Conservation (phyloP, 1,140 invertebrate species). For the Bombus ignitus region DNA sequence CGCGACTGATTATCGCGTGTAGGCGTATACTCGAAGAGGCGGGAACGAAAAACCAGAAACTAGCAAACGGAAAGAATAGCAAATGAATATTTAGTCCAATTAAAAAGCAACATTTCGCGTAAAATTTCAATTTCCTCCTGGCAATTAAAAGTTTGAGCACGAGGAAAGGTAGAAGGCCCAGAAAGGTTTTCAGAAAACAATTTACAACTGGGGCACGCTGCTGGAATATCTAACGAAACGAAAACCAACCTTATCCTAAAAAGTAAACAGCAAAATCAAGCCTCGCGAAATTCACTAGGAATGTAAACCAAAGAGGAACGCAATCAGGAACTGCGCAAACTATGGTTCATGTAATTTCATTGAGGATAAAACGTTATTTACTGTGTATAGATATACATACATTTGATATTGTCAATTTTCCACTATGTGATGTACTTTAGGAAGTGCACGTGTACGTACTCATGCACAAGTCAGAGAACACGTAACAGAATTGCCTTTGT, state of each 20-base stretch:
- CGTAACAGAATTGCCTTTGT: too few species aligned
- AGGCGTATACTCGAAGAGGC: too few species aligned
- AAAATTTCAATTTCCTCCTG: background rate
- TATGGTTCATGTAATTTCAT: too few species aligned
- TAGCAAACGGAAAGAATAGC: background rate
- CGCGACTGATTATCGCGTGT: background rate
- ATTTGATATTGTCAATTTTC: too few species aligned
- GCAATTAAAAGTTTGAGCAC: constrained; percentile 27
- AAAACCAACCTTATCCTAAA: background rate
- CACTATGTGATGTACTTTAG: too few species aligned
- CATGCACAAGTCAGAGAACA: too few species aligned
- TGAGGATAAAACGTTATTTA: too few species aligned
- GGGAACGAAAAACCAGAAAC: too few species aligned
- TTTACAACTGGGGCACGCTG: constrained; percentile 7
- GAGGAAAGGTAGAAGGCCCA: too few species aligned
- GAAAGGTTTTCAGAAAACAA: constrained; percentile 18
- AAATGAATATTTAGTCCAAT: constrained; percentile 4
- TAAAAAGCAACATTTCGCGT: background rate
- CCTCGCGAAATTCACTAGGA: background rate
- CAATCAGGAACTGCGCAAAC: too few species aligned
- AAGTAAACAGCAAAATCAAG: constrained; percentile 10
- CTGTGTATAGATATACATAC: too few species aligned
- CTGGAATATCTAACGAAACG: background rate
- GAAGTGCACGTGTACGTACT: too few species aligned
- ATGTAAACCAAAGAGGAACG: constrained; percentile 1